Evolutionary conservation across 1,140 invertebrate species (phyloP).

Genomic region (Apis florea): DNA sequence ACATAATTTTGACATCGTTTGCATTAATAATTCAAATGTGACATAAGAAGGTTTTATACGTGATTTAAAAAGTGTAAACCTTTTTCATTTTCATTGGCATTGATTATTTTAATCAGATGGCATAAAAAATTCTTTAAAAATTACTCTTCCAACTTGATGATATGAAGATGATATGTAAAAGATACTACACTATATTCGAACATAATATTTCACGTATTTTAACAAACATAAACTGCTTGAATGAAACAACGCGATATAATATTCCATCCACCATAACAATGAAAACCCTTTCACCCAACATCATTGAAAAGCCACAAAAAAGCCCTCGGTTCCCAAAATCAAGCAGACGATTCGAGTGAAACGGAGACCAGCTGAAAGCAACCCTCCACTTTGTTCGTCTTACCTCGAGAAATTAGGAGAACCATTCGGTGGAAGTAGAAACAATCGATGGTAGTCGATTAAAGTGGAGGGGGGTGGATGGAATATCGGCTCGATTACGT

Average conservation of each 20-base stretch:
- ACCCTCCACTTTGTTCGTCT: slow-evolving; percentile 9
- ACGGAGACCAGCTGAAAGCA: background rate
- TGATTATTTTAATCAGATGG: no score
- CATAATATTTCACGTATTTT: no score
- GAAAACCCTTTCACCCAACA: background rate
- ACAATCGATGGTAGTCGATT: slow-evolving; percentile 43
- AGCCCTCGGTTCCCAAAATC: background rate
- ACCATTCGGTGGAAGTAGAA: slow-evolving; percentile 19
- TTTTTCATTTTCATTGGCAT: no score
- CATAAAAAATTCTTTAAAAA: no score
- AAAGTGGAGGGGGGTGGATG: slow-evolving; percentile 19
- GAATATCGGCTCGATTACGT: slow-evolving; percentile 46
- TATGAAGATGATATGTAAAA: no score
- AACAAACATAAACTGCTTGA: no score
- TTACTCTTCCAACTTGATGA: no score
- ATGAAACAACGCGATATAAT: background rate
- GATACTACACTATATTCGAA: no score
- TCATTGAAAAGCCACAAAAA: background rate
- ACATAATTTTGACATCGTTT: no score
- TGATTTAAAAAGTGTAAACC: no score
- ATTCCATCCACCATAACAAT: background rate
- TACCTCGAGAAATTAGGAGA: slow-evolving; percentile 1
- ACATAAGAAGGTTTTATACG: no score
- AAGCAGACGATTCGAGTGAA: background rate
- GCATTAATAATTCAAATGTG: no score